Evolutionary conservation across 2,797 vertebrate species (phyloP).

Genomic region (Iguana delicatissima): DNA sequence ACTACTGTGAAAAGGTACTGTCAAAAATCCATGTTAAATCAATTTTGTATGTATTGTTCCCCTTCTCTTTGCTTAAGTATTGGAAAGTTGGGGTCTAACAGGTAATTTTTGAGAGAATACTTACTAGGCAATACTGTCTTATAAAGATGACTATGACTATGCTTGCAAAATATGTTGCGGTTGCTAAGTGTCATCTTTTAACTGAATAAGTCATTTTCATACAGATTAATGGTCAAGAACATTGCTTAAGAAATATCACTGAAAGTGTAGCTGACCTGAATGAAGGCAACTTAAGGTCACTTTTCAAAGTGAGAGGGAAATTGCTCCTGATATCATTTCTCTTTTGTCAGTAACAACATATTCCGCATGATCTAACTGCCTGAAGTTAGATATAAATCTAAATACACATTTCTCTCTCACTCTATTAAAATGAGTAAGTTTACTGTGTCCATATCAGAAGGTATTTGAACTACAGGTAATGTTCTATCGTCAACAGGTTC

Average conservation of each 20-base stretch:
- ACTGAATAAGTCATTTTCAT: background rate
- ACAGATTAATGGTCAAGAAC: background rate
- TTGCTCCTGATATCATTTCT: background rate
- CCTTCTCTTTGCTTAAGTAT: background rate
- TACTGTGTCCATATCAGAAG: background rate
- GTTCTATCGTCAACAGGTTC: background rate
- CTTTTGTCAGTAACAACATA: constrained; percentile 15
- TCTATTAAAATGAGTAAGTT: background rate
- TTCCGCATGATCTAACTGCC: background rate
- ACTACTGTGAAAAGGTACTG: background rate
- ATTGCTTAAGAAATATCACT: background rate
- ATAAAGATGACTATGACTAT: background rate
- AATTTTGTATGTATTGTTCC: background rate
- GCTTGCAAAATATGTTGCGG: background rate
- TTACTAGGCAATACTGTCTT: background rate
- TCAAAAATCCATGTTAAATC: background rate
- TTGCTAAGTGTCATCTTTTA: constrained; percentile 1
- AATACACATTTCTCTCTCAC: constrained; percentile 15
- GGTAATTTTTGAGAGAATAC: background rate
- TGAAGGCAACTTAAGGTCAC: background rate
- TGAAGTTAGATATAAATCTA: constrained; percentile 10
- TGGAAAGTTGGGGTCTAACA: background rate
- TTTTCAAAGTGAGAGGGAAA: constrained; percentile 10
- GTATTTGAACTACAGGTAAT: background rate
- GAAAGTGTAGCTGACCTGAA: background rate